Evolutionary conservation across 2,113 vertebrate species (phyloP), one percentile per base, ranked within the genome.

Genomic region (Brevimyrus niger): DNA sequence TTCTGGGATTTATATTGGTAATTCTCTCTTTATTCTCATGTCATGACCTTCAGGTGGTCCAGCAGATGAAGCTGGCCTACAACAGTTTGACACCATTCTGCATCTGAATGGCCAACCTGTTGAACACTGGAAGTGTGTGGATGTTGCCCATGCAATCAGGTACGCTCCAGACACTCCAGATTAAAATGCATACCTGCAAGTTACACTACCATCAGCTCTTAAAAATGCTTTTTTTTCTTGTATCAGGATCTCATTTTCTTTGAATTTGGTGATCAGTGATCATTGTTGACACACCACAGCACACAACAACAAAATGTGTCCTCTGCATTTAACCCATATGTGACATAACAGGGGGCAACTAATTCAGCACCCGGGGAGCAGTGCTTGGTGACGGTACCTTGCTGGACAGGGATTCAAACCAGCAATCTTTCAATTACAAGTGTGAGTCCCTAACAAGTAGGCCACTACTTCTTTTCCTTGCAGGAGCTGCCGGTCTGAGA

Each of bases 81-180:
- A 96, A 92, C 97, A 97, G 19, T 95, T 98, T 0, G 98, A 99
- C 92, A 97, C 96, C 0, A 93, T 99, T 87, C 94, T 99, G 86
- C 97, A 97, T 93, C 94, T 99, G 88, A 99, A 99, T 0, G 97
- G 97, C 92, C 95, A 97, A 92, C 96, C 97, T 0, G 98, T 99
- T 76, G 97, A 99, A 76, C 97, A 97, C 90, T 99, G 98, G 97
- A 98, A 97, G 89, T 98, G 98, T 10, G 97, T 97, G 23, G 97
- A 99, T 88, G 95, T 99, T 51, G 98, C 98, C 0, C 97, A 98
- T 0, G 96, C 98, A 91, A 98, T 99, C 94, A 96, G 98, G 98
- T 98, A 90, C 23, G 58, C 46, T 53, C 27, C 11, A 0, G 46
- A 23, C 27, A 19, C 21, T 42, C 4, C 73, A 80, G 35, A 80